Base-by-base conservation (phyloP, 2,888 invertebrate genomes). In the Plutella xylostella region DNA sequence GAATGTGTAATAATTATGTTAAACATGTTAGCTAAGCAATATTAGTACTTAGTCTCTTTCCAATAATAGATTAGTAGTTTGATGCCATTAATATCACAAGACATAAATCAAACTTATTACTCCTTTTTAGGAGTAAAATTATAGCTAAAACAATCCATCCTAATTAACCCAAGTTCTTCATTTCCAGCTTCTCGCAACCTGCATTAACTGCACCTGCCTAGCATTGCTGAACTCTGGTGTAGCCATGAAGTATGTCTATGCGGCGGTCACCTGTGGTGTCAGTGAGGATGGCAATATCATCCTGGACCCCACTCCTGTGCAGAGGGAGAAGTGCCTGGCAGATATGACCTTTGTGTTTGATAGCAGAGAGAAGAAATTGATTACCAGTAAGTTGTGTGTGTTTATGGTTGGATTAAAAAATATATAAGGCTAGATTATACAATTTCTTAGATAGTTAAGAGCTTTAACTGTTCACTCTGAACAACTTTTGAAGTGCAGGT, bases 161-260 rank as follows among this genome's bases (percentile, higher is more conserved):
- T 33, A 33, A 6, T 14, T 33, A 25, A 9, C 25, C 6, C 3
- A 28, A 4, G 28, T 4, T 28, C 9, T 1, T 34, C 15, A 33
- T 30, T 20, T 70, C 50, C 70, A 91, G 93, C 67, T 94, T 2
- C 75, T 96, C 43, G 89, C 94, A 0, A 92, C 93, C 68, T 88
- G 90, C 12, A 80, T 97, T 25, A 97, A 97, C 82, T 90, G 93
- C 19, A 85, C 89, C 0, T 95, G 94, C 67, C 75, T 96, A 47
- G 93, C 96, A 0, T 78, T 96, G 22, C 79, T 97, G 1, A 91
- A 94, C 74, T 88, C 94, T 0, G 92, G 94, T 19, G 76, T 96
- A n/a, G 87, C 92, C 12, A 90, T 97, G 91, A 90, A 90, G 52
- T 92, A 87, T 63, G 87, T 92, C 25, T 88, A 95, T 60, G 95